phyloP scores from a whole-genome alignment of 1,140 invertebrate genomes.

The Trachymyrmex cornetzi region DNA sequence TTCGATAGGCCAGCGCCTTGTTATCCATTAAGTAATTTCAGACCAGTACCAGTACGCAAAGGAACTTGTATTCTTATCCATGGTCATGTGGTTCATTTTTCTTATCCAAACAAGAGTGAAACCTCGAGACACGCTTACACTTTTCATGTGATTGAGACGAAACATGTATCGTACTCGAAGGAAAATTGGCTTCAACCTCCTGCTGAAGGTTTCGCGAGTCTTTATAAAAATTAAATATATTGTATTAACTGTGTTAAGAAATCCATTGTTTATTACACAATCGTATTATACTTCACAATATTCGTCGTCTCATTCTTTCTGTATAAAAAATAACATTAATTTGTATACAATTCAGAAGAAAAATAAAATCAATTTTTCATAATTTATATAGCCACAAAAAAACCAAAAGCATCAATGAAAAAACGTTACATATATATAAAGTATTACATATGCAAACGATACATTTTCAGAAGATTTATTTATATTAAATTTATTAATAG shows the following conservation, averaged over 20 bases:
- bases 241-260: neutral
- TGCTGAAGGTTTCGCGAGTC: conserved; percentile 88
- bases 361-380: conserved; percentile 15
- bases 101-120: conserved; percentile 93
- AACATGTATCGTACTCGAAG: conserved; percentile 91
- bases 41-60: conserved; percentile 92
- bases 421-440: neutral
- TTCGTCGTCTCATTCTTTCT: neutral
- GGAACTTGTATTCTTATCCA: conserved; percentile 96
- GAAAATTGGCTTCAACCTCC: conserved; percentile 95
- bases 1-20: conserved; percentile 89
- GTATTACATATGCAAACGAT: no score
- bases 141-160: conserved; percentile 96
- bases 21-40: conserved; percentile 93
- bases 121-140: conserved; percentile 97
- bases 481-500: conserved; percentile 23
- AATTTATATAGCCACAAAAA: neutral
- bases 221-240: conserved; percentile 87
- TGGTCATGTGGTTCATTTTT: conserved; percentile 97
- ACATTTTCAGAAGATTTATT: neutral
- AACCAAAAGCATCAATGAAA: conserved; percentile 6
- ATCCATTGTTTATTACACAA: neutral
- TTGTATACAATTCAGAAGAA: conserved; percentile 18
- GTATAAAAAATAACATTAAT: neutral
- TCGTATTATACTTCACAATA: neutral